phyloP scores from a whole-genome alignment of 2,113 vertebrate species.

The Panthera leo region DNA sequence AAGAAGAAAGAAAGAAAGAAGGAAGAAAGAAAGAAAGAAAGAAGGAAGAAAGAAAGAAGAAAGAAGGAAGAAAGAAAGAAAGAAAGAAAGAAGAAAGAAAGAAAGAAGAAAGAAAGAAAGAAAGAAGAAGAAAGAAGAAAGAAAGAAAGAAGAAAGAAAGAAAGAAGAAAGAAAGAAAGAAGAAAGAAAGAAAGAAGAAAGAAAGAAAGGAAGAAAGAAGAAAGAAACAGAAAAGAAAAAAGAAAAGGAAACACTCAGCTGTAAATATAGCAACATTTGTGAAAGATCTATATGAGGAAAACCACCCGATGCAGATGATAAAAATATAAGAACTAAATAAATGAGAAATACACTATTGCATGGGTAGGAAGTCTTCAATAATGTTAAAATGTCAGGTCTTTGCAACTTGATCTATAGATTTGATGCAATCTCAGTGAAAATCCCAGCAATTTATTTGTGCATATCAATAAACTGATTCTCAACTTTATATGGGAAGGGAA shows the following conservation, averaged over 20 bases:
- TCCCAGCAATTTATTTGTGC: background rate
- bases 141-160: too few species aligned
- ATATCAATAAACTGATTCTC: background rate
- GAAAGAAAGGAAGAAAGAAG: too few species aligned
- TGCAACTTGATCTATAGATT: background rate
- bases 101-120: too few species aligned
- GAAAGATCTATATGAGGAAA: background rate
- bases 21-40: too few species aligned
- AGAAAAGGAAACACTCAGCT: background rate
- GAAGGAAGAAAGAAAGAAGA: too few species aligned
- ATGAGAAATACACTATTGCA: background rate
- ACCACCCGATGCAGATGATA: background rate
- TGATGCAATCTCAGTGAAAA: background rate
- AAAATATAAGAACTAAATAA: background rate
- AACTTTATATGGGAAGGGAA: background rate
- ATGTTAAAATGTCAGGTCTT: background rate
- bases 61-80: too few species aligned
- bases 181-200: too few species aligned
- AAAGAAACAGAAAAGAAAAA: background rate
- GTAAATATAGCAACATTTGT: background rate
- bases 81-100: too few species aligned
- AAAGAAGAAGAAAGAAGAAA: too few species aligned
- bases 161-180: too few species aligned
- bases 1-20: background rate
- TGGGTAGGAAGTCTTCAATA: background rate